A percentile compares a stretch with the other conserved stretches of the same genome.
These are phyloP conservation scores for Heterodera filipjevi DNA, from an alignment of 2,888 invertebrate species.

Conservation along the genomic window DNA sequence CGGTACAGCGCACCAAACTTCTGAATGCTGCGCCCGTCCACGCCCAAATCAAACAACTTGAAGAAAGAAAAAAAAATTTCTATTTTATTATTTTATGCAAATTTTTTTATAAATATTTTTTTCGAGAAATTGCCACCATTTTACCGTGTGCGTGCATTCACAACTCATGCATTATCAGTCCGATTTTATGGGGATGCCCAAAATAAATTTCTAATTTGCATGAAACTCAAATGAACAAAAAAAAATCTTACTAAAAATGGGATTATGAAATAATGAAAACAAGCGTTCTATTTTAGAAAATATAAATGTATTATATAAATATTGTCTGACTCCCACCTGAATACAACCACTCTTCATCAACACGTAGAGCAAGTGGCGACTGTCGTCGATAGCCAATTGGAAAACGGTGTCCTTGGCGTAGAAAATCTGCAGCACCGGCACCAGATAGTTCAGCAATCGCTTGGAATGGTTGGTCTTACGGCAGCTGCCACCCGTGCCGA, in stretches of 20 bases:
- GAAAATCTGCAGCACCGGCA: conserved; percentile 33
- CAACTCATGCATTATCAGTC: too few relatives aligned
- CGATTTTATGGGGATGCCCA: too few relatives aligned
- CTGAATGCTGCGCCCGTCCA: conserved; percentile 76
- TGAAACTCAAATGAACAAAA: too few relatives aligned
- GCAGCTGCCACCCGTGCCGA: conserved; percentile 76
- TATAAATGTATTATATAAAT: too few relatives aligned
- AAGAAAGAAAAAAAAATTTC: conserved; percentile 30
- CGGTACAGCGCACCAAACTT: conserved; percentile 76
- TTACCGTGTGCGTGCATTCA: too few relatives aligned
- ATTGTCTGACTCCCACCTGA: conserved; percentile 68
- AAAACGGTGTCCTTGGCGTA: conserved; percentile 76
- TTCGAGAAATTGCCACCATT: too few relatives aligned
- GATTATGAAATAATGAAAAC: too few relatives aligned
- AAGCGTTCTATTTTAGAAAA: too few relatives aligned
- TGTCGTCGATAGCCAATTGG: conserved; percentile 84
- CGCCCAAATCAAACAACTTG: conserved; percentile 86
- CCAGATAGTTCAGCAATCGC: conserved; percentile 67
- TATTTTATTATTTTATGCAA: too few relatives aligned
- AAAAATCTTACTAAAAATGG: too few relatives aligned
- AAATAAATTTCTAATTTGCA: too few relatives aligned
- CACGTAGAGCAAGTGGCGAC: conserved; percentile 84
- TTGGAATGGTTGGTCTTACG: conserved; percentile 92
- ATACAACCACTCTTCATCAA: conserved; percentile 82
- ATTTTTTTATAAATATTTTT: too few relatives aligned